Evolutionary conservation across 2,888 invertebrate species (phyloP).

Genomic region (Chouioia cunea): DNA sequence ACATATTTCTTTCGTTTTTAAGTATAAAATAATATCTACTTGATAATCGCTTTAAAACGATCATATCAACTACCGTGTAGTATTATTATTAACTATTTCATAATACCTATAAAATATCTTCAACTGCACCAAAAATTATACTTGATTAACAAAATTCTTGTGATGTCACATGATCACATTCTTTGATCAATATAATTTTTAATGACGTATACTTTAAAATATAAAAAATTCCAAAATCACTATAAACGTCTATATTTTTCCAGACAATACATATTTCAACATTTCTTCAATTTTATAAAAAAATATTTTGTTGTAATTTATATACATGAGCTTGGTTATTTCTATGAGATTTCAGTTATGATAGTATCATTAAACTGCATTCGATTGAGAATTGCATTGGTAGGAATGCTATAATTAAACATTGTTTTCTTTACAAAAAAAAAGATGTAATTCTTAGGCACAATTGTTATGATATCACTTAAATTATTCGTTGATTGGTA

Average conservation of each 20-base stretch:
- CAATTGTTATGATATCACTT: slow-evolving; percentile 40
- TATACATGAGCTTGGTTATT: slow-evolving; percentile 29
- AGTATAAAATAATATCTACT: too few relatives aligned
- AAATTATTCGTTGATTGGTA: slow-evolving; percentile 35
- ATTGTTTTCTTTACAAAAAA: slow-evolving; percentile 31
- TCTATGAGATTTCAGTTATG: slow-evolving; percentile 24
- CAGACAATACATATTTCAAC: slow-evolving; percentile 15
- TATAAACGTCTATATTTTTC: slow-evolving; percentile 22
- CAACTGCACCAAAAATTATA: too few relatives aligned
- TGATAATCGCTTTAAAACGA: too few relatives aligned
- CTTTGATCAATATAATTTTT: slow-evolving; percentile 5
- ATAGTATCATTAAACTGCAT: slow-evolving; percentile 37
- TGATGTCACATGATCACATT: not conserved
- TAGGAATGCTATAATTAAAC: slow-evolving; percentile 46
- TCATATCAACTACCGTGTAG: too few relatives aligned
- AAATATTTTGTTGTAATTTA: slow-evolving; percentile 48
- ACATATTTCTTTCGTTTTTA: too few relatives aligned
- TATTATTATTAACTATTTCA: too few relatives aligned
- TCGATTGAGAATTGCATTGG: slow-evolving; percentile 44
- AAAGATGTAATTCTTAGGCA: slow-evolving; percentile 45
- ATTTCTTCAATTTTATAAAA: slow-evolving; percentile 44
- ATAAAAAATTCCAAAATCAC: not conserved
- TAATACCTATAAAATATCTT: too few relatives aligned
- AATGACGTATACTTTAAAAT: too few relatives aligned
- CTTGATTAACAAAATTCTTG: too few relatives aligned